phyloP scores from a whole-genome alignment of 2,113 vertebrate species.

The Megalops atlanticus region DNA sequence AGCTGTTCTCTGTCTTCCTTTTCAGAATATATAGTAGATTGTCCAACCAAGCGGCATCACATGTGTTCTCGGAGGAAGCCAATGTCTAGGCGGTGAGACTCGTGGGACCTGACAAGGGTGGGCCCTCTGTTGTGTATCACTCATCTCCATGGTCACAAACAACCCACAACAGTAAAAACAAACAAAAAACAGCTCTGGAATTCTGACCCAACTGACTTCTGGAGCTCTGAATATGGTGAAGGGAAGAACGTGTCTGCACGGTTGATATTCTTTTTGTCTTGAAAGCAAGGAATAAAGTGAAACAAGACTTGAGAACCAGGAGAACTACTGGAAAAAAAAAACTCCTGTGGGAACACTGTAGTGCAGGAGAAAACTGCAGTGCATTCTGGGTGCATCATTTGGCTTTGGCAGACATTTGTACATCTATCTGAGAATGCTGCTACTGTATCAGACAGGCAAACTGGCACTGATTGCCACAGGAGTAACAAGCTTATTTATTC shows the following conservation, averaged over 20 bases:
- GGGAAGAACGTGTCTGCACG: background rate
- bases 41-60: background rate
- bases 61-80: background rate
- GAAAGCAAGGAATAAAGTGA: background rate
- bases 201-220: background rate
- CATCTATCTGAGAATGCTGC: background rate
- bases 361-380: background rate
- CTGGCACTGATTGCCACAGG: background rate
- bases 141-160: constrained; percentile 22
- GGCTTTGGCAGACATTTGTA: background rate
- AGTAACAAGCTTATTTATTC: background rate
- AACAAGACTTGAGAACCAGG: background rate
- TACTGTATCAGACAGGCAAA: background rate
- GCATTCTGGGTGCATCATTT: background rate
- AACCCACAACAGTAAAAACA: background rate
- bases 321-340: background rate
- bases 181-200: background rate
- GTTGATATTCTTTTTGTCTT: background rate
- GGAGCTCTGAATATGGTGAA: background rate
- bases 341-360: background rate
- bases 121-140: constrained; percentile 27
- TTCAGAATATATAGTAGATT: background rate
- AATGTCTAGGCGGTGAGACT: background rate
- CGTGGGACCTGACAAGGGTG: constrained; percentile 7
- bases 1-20: background rate